Percentiles rank a stretch among this genome's conserved stretches.
Evolutionary conservation across 2,888 invertebrate genomes (phyloP).

Genomic region (Loripinus fragilis): DNA sequence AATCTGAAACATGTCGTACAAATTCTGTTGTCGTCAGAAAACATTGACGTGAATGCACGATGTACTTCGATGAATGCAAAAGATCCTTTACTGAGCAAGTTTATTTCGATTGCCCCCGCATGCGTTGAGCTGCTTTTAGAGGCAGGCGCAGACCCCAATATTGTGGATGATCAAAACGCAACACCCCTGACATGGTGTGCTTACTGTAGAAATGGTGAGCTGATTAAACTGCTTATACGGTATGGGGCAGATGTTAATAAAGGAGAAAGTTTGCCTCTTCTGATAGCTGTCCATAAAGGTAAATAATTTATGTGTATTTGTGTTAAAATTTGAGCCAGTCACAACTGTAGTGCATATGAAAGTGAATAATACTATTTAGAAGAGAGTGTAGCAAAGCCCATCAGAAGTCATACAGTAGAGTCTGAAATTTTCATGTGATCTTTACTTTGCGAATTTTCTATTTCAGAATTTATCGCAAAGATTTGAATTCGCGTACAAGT

Average conservation of each 20-base stretch:
- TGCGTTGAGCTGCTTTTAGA: slow-evolving; percentile 56
- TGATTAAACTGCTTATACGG: slow-evolving; percentile 59
- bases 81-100: slow-evolving; percentile 57
- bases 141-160: slow-evolving; percentile 60
- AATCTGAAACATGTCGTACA: slow-evolving; percentile 52
- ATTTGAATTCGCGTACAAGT: no score
- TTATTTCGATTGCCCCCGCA: slow-evolving; percentile 49
- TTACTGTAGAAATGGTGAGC: slow-evolving; percentile 50
- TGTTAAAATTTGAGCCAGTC: no score
- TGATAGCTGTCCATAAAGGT: background rate
- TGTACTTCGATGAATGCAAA: slow-evolving; percentile 43
- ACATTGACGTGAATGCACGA: slow-evolving; percentile 46
- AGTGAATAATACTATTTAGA: no score
- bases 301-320: no score
- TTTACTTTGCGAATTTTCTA: no score
- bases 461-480: no score
- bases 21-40: slow-evolving; percentile 36
- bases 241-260: slow-evolving; percentile 62
- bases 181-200: slow-evolving; percentile 64
- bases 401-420: no score
- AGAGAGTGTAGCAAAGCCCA: no score
- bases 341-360: no score
- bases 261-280: slow-evolving; percentile 26
- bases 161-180: slow-evolving; percentile 28
- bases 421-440: no score